Evolutionary conservation across 53 echinoderm and acorn worm genomes (phyloP).

Genomic region (Glandiceps talaboti): DNA sequence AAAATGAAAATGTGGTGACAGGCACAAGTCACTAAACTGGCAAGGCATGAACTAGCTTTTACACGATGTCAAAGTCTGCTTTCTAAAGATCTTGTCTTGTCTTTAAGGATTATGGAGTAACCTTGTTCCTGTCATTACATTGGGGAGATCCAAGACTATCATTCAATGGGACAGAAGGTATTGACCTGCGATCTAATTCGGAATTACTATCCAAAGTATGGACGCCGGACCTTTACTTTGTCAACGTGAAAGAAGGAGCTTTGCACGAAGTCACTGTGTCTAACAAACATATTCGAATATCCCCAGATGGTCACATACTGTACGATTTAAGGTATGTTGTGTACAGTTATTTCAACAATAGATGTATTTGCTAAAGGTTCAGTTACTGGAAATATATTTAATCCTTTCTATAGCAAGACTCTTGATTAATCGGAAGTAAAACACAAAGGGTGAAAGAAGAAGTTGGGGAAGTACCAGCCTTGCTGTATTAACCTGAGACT

Average conservation of each 20-base stretch:
- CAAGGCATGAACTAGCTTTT: too few species aligned
- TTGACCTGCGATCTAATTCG: background rate
- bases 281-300: conserved; percentile 5
- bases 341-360: background rate
- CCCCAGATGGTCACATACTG: background rate
- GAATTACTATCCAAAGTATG: conserved; percentile 7
- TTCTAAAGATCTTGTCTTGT: too few species aligned
- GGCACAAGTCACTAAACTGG: too few species aligned
- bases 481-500: too few species aligned
- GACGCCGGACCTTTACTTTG: conserved; percentile 15
- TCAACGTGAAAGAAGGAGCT: conserved; percentile 8
- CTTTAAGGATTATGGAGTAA: background rate
- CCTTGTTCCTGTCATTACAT: background rate
- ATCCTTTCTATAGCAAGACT: too few species aligned
- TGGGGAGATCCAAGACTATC: background rate
- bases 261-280: conserved; percentile 9
- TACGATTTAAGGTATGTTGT: conserved; percentile 10
- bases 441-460: too few species aligned
- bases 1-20: too few species aligned
- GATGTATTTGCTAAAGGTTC: background rate
- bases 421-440: too few species aligned
- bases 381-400: too few species aligned
- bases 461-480: too few species aligned
- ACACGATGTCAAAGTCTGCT: too few species aligned
- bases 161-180: background rate